Percentiles rank a stretch among this genome's conserved stretches.
phyloP scores from a whole-genome alignment of 1,140 invertebrate genomes.

The Drosophila willistoni region DNA sequence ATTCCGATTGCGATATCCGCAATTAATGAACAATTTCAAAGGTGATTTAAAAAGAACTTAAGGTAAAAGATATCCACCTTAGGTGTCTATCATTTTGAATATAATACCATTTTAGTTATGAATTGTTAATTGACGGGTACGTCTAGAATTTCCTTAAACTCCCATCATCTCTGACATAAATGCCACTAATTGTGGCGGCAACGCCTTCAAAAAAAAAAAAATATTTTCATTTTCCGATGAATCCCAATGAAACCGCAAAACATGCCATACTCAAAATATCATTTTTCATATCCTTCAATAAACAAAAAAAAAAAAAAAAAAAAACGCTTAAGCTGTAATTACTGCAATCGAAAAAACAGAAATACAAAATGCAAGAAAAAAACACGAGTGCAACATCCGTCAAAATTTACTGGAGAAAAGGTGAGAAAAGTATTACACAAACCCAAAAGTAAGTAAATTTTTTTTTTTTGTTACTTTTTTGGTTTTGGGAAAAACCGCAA shows the following conservation, averaged over 20 bases:
- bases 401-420: slow-evolving; percentile 42
- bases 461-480: background rate
- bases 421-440: slow-evolving; percentile 74
- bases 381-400: slow-evolving; percentile 13
- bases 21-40: too few species aligned
- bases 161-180: slow-evolving; percentile 43
- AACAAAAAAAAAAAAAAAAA: slow-evolving; percentile 44
- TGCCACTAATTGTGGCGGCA: slow-evolving; percentile 63
- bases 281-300: slow-evolving; percentile 39
- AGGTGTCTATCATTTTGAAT: too few species aligned
- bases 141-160: background rate
- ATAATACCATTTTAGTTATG: background rate
- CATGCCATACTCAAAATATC: slow-evolving; percentile 42
- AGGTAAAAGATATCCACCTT: too few species aligned
- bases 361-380: slow-evolving; percentile 27
- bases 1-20: too few species aligned
- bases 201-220: slow-evolving; percentile 35
- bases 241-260: slow-evolving; percentile 48
- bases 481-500: slow-evolving; percentile 51
- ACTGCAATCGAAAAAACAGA: slow-evolving; percentile 31
- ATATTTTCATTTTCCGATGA: slow-evolving; percentile 1
- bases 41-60: too few species aligned
- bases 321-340: slow-evolving; percentile 57
- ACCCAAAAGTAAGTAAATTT: slow-evolving; percentile 3
- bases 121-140: background rate